Evolutionary conservation across 30 jellyfish, hydroid and myxozoan genomes (phyloP).

Genomic region (Catostylus mosaicus): DNA sequence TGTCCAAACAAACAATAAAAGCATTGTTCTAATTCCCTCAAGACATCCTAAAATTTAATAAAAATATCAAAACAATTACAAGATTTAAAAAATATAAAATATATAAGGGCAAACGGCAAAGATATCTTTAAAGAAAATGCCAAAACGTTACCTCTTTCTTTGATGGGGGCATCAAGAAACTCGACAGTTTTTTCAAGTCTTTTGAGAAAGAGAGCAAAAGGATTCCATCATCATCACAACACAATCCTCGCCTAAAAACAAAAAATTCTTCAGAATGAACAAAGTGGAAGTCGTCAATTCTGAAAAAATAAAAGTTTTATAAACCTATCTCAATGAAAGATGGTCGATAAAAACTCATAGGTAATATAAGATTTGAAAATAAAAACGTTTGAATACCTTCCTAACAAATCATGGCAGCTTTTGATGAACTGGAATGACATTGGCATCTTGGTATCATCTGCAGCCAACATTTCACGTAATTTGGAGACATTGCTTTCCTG

Average conservation of each 20-base stretch:
- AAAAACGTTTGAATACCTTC: conserved; percentile 85
- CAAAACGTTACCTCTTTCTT: conserved; percentile 60
- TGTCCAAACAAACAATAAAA: conserved; percentile 88
- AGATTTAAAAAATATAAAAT: not conserved
- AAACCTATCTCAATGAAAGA: too few species aligned
- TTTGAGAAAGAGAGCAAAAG: conserved; percentile 71
- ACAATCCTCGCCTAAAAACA: conserved; percentile 59
- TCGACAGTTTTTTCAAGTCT: conserved; percentile 38
- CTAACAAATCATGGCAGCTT: conserved; percentile 80
- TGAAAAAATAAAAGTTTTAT: too few species aligned
- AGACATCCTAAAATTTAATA: conserved; percentile 54
- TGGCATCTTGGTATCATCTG: conserved; percentile 34
- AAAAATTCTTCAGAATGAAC: not conserved
- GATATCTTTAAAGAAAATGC: too few species aligned
- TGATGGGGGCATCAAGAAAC: conserved; percentile 12
- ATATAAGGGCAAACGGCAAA: not conserved
- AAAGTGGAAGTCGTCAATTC: too few species aligned
- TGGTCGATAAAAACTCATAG: too few species aligned
- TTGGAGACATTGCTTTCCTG: conserved; percentile 12
- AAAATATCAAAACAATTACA: not conserved
- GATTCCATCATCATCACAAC: conserved; percentile 90
- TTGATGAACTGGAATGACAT: conserved; percentile 61
- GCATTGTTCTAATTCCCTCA: conserved; percentile 87
- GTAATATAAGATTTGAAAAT: too few species aligned
- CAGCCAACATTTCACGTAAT: conserved; percentile 49